phyloP scores from a whole-genome alignment of 2,888 invertebrate species.

The Chirona hameri region DNA sequence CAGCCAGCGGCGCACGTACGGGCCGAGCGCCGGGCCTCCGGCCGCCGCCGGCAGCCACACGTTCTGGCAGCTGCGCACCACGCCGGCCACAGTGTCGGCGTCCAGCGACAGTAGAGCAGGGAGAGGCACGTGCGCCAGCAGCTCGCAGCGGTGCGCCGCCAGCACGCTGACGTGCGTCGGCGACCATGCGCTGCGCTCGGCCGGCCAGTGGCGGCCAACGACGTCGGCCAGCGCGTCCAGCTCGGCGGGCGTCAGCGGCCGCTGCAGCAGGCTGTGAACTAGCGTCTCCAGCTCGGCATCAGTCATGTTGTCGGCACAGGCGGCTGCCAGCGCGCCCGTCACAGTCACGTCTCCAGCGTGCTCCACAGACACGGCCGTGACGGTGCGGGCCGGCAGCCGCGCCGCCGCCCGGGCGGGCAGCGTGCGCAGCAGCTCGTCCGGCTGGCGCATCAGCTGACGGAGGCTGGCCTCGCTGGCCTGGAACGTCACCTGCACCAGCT shows the following conservation, averaged over 20 bases:
- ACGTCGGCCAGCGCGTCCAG: not conserved
- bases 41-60: not conserved
- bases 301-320: not conserved
- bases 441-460: not conserved
- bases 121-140: not conserved
- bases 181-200: not conserved
- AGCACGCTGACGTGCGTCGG: not conserved
- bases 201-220: not conserved
- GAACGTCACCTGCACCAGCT: slow-evolving; percentile 25
- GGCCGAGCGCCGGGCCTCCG: not conserved
- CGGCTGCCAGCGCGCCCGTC: not conserved
- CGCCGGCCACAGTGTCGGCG: not conserved
- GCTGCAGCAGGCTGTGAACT: slow-evolving; percentile 10
- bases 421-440: slow-evolving; percentile 22
- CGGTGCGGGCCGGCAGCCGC: not conserved
- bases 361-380: not conserved
- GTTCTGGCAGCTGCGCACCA: not conserved
- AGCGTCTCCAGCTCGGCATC: slow-evolving; percentile 24
- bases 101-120: not conserved
- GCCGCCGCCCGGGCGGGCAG: not conserved
- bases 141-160: slow-evolving; percentile 22
- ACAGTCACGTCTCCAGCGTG: slow-evolving; percentile 22
- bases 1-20: slow-evolving; percentile 1
- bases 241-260: not conserved
- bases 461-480: not conserved